Conservation (phyloP, 2,797 vertebrate species). For the Siniperca scherzeri region DNA sequence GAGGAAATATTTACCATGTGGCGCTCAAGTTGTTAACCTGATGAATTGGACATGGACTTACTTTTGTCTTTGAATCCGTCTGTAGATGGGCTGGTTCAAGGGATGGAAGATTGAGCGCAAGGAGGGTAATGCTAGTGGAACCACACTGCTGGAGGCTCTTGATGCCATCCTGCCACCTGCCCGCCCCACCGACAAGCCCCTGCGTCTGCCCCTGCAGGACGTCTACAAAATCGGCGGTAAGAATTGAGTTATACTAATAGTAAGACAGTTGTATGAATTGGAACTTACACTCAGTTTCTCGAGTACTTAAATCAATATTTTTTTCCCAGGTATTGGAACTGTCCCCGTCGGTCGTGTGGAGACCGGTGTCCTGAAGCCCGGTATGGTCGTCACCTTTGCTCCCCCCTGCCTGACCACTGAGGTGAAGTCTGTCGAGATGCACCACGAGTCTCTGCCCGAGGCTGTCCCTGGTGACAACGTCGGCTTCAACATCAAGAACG, state of each 20-base stretch:
- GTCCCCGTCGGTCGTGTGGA: constrained; percentile 88
- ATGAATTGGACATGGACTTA: neutral
- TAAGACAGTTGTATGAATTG: rapidly evolving
- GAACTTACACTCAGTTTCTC: rapidly evolving
- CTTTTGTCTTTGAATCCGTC: rapidly evolving
- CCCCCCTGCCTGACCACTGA: constrained; percentile 86
- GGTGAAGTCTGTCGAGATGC: constrained; percentile 90
- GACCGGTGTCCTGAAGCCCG: constrained; percentile 86
- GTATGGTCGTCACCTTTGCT: constrained; percentile 87
- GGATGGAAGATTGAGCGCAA: constrained; percentile 96
- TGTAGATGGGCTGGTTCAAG: constrained; percentile 96
- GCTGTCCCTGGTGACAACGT: constrained; percentile 87
- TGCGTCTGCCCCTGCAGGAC: constrained; percentile 95
- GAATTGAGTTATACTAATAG: neutral
- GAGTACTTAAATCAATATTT: neutral
- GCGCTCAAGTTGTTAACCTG: rapidly evolving
- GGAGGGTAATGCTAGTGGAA: constrained; percentile 90
- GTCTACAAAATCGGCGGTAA: constrained; percentile 97
- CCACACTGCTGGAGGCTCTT: constrained; percentile 93
- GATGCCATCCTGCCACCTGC: constrained; percentile 94
- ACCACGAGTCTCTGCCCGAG: constrained; percentile 86
- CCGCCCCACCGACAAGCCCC: constrained; percentile 94
- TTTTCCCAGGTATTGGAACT: constrained; percentile 85
- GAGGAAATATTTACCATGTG: rapidly evolving
- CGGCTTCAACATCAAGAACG: constrained; percentile 91